Evolutionary conservation across 2,797 vertebrate genomes (phyloP), one percentile per base, ranked within the genome.

Genomic region (Sciurus vulgaris): DNA sequence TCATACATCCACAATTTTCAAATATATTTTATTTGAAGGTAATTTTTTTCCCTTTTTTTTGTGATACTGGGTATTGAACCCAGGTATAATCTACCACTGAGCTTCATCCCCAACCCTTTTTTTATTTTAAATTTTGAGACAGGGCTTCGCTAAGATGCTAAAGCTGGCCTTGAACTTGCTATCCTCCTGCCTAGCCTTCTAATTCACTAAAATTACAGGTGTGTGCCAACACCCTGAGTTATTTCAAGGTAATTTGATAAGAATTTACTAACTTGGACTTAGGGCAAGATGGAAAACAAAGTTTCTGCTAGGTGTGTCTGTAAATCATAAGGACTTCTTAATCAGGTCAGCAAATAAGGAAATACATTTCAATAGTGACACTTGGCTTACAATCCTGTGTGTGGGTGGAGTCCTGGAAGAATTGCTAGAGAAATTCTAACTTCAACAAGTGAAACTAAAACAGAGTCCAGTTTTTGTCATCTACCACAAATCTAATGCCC

Each of bases 371-470:
- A 76, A 26, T 70, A 84, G 72, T 91, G 79, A 77, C 84, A 91
- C 26, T n/a, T 93, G 91, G 38, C 89, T 96, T 86, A 87, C 44
- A 95, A 61, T 59, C 61, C 9, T 47, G 33, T 44, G 26, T 74
- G 49, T 70, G 89, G 96, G 96, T 93, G 65, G 93, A 91, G 85
- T 74, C 87, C 70, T 86, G 78, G 81, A 94, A 89, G 18, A 77
- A 94, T 2, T 92, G 85, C 84, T 38, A 86, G 78, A 87, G 70
- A 96, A 96, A 96, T 93, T 95, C 38, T 96, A 91, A 90, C 81
- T 88, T 91, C 61, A 73, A 87, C 86, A 96, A 97, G 63, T 94
- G 96, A 98, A 97, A 97, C 87, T 90, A 97, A 97, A 98, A 97
- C 63, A 93, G 72, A 93, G 54, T 97, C 74, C 73, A 95, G 63